Base-by-base conservation (phyloP, 1,140 invertebrate genomes). In the Drosophila bipectinata region DNA sequence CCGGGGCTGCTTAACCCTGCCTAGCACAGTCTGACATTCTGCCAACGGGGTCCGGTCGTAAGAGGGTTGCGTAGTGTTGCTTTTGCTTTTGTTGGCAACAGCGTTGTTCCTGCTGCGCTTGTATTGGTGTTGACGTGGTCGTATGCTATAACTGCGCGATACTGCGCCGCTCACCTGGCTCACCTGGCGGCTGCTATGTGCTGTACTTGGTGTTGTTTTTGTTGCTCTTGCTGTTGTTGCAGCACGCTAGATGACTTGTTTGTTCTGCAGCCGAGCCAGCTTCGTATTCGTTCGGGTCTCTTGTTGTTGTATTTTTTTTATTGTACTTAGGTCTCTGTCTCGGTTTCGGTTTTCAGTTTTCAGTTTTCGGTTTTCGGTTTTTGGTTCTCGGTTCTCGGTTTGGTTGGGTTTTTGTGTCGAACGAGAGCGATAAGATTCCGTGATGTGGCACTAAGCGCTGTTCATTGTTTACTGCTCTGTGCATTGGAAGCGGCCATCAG, bases 401-500 rank as follows among this genome's bases (percentile, higher is more conserved):
- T 47, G 47, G 59, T 52, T 64, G 76, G 62, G 41, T 66, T 72
- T 47, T 44, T 73, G 77, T 47, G 47, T 69, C 81, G 77, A 77
- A 77, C 69, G 75, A 80, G 72, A 78, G 83, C 82, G 82, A 87
- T 87, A 87, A 87, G 82, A 87, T 87, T 77, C 84, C 82, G 82
- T 87, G 82, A 87, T 87, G 82, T 87, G 82, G 82, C 82, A 87
- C 82, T 87, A 87, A 87, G 82, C 82, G 82, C 82, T 87, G 82
- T 87, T 87, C 82, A 75, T 72, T 87, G 82, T 87, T 87, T 87
- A 87, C 82, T 87, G 72, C 77, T 85, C 77, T 85, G 78, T 85
- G 81, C 82, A 75, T 74, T 56, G 72, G 72, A 74, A 53, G 72
- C 60, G 83, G 82, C 78, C 82, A 83, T 87, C 81, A 82, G 79